phyloP scores from a whole-genome alignment of 2,888 invertebrate species.

The Synanthedon andrenaeformis region DNA sequence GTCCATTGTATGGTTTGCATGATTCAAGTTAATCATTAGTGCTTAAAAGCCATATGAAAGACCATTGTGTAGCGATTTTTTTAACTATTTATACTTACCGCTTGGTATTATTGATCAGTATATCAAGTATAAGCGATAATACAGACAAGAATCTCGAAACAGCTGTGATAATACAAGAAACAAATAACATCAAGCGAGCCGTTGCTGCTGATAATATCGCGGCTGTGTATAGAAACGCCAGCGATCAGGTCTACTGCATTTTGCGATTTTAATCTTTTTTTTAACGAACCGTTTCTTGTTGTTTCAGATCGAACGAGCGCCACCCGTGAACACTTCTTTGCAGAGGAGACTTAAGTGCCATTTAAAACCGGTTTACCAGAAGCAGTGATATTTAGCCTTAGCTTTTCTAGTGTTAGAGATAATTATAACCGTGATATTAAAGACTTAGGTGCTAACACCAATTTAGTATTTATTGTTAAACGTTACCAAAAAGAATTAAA shows the following conservation, averaged over 20 bases:
- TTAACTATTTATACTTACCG: no score
- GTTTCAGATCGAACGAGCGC: slow-evolving; percentile 40
- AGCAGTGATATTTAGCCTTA: slow-evolving; percentile 64
- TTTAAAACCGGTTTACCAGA: slow-evolving; percentile 64
- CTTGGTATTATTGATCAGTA: no score
- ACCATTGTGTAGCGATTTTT: no score
- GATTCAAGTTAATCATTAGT: no score
- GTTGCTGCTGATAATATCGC: no score
- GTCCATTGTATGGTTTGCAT: no score
- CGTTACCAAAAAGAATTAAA: slow-evolving; percentile 65
- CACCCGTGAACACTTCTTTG: slow-evolving; percentile 58
- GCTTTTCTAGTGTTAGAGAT: slow-evolving; percentile 34
- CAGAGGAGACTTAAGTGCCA: slow-evolving; percentile 60
- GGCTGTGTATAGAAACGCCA: not conserved
- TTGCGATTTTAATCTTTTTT: not conserved
- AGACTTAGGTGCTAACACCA: slow-evolving; percentile 43
- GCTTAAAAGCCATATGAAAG: no score
- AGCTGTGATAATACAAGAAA: no score
- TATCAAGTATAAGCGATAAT: no score
- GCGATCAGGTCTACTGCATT: not conserved
- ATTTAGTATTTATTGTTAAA: slow-evolving; percentile 44
- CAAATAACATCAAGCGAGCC: no score
- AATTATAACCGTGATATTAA: slow-evolving; percentile 57
- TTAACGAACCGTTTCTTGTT: slow-evolving; percentile 16
- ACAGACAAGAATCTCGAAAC: no score